Evolutionary conservation across 2,888 invertebrate species (phyloP), one percentile per base, ranked within the genome.

Genomic region (Nymphalis urticae): DNA sequence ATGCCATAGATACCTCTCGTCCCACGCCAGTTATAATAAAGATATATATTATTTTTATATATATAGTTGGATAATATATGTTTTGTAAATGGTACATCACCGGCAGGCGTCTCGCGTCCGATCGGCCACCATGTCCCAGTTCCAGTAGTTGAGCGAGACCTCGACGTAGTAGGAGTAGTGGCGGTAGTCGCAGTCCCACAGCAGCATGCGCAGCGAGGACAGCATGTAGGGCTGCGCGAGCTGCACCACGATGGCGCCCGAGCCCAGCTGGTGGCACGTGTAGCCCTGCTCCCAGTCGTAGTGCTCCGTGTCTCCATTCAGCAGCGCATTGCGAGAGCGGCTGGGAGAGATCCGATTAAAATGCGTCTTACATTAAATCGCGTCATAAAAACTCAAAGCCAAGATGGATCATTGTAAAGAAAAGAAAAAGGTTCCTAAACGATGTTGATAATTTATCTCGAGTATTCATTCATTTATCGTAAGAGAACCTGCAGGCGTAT

Each of bases 251-350:
- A 99, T 98, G 77, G 97, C 96, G 69, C 99, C 99, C 75, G 97
- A 97, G 77, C 98, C 98, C 72, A 98, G 93, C 90, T 98, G 98
- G 93, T 99, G 98, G 87, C 98, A 99, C 6, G 98, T 99, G 89
- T 99, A 99, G 73, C 99, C 99, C 66, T 97, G 97, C 90, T 99
- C 99, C 99, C 99, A 99, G 93, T 99, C 98, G 89, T 99, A 99
- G 90, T 97, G 96, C 80, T 96, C 95, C 66, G 95, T 97, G 87
- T 99, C 98, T 17, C 99, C 99, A 93, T 99, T 99, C 70, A 99
- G 94, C 16, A 99, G 94, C 0, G 98, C 97, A 93, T 99, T 98
- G 75, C 99, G 94, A 60, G 97, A 96, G 16, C 99, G 96, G 81
- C 95, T 95, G 79, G 0, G 19, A 19, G 21, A n/a, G 24, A 1